Evolutionary conservation across 2,888 invertebrate genomes (phyloP), one percentile per base, ranked within the genome.

Genomic region (Serrognathus titanus): DNA sequence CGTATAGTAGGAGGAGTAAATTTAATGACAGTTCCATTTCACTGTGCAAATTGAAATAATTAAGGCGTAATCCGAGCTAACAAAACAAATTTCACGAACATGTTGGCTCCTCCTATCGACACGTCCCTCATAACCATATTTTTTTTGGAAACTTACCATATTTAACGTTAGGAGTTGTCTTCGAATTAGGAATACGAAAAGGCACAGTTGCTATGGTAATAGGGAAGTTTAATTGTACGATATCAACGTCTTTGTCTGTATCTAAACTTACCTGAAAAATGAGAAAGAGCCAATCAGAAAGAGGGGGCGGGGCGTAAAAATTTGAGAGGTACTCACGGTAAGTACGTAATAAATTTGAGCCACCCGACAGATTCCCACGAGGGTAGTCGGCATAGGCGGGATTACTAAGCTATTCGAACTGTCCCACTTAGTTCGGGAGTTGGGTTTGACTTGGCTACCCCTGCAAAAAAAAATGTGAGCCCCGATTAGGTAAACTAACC

Each of bases 171-270:
- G 84, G 84, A 60, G 81, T 81, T 61, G 80, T 79, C 60, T 81
- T 81, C n/a, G 82, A 80, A 71, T 86, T 86, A 1, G 85, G 85
- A 71, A 86, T 85, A 63, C 86, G 74, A 71, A 85, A 86, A 46
- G 90, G 90, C 64, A 88, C 85, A 5, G 89, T 90, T 39, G 86
- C 89, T 61, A 90, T 85, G 48, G 88, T 88, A 50, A 90, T 80
- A 8, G 90, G 89, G 69, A 89, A 88, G 68, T 85, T 86, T 75
- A 90, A 83, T 67, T 86, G 83, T 57, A 90, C 81, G 63, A 87
- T 83, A 67, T 89, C 89, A 45, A 83, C 84, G 36, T 86, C 85
- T 69, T 85, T 86, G 65, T 87, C 86, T 69, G 86, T 82, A 67
- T 86, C 85, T 62, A 89, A 78, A 71, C 85, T 85, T 8, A 88